Evolutionary conservation across 2,888 invertebrate species (phyloP).

Genomic region (Ommatoiulus sabulosus): DNA sequence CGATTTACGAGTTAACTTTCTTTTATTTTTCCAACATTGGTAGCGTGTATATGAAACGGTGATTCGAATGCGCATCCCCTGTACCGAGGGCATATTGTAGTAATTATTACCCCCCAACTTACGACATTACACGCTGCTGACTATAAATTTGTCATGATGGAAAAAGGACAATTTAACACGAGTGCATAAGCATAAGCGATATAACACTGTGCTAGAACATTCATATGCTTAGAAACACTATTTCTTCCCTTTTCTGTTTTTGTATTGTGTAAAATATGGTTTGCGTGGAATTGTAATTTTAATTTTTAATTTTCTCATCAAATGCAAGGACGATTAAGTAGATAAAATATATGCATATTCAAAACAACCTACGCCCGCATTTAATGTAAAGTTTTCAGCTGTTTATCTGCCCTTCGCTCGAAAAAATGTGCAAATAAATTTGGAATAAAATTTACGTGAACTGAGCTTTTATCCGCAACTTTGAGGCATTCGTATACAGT

Average conservation of each 20-base stretch:
- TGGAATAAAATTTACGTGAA: too few relatives aligned
- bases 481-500: too few relatives aligned
- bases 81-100: not conserved
- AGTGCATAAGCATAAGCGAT: not conserved
- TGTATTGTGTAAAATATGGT: not conserved
- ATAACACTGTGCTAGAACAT: not conserved
- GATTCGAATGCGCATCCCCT: not conserved
- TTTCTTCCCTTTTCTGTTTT: not conserved
- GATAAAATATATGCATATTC: not conserved
- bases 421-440: not conserved
- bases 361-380: not conserved
- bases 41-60: not conserved
- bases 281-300: constrained; percentile 49
- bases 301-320: constrained; percentile 53
- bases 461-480: too few relatives aligned
- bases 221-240: not conserved
- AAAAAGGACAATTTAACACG: constrained; percentile 2
- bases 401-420: not conserved
- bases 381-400: not conserved
- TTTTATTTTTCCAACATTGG: not conserved
- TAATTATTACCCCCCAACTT: constrained; percentile 3
- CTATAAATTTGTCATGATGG: not conserved
- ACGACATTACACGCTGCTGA: not conserved
- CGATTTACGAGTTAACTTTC: not conserved
- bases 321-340: constrained; percentile 45